Base-by-base conservation (phyloP, 1,140 invertebrate species). In the Drosophila burlai region DNA sequence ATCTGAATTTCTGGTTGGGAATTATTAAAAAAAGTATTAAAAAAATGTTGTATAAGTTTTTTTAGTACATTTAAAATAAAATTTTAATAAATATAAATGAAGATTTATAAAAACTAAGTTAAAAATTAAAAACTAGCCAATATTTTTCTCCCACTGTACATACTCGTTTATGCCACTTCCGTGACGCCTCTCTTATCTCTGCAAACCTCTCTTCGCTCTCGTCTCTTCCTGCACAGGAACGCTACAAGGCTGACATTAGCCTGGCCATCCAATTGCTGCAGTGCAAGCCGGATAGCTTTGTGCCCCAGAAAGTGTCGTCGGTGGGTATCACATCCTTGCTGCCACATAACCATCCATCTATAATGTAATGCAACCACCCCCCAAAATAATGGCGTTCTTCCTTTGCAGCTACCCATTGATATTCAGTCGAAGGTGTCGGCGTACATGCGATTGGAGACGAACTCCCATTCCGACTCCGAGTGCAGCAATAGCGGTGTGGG, bases 231-330 rank as follows among this genome's bases (percentile, higher is more conserved):
- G 95, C 94, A 34, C 94, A 99, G 98, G 98, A 98, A 92, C 95
- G 97, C 82, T 99, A 98, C 93, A 96, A 97, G 94, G 97, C 97
- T 93, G 98, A 99, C 93, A 98, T 99, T 85, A 98, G 97, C 93
- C 94, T 98, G 93, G 98, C 98, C 55, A 98, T 99, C 77, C 97
- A 98, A 94, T 94, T 99, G 75, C 94, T 99, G 29, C 98, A 99
- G 91, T 99, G 98, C 93, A 99, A 98, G 93, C 98, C 98, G 76
- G 97, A 97, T 60, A 98, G 97, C 94, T 99, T 98, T 95, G 96
- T 99, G 63, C 96, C 97, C 54, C 98, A 98, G 87, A 98, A 97
- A 94, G 95, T 98, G 91, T 97, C 98, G 93, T 96, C 96, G 91
- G 98, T 99, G 95, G 96, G 96, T 81, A 36, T 54, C 43, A 2